Evolutionary conservation across 2,797 vertebrate genomes (phyloP).

Genomic region (Falco berigora): DNA sequence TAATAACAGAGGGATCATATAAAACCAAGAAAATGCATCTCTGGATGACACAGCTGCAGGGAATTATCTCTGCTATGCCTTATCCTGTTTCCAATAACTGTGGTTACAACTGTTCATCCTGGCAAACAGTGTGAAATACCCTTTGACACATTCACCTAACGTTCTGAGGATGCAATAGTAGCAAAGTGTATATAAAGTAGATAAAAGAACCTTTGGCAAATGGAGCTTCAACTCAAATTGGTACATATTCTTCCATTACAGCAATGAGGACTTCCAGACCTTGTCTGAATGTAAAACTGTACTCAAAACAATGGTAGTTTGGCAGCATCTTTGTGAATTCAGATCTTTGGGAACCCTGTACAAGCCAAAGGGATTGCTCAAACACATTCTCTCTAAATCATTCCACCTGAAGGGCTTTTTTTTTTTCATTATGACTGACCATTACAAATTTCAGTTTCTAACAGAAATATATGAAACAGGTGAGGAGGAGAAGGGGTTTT

Average conservation of each 20-base stretch:
- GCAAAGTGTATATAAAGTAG: background rate
- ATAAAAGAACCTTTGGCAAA: background rate
- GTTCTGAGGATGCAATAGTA: background rate
- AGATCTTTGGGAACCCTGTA: background rate
- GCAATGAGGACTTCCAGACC: background rate
- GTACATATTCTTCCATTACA: background rate
- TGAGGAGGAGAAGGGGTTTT: background rate
- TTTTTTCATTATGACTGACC: background rate
- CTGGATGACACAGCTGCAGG: background rate
- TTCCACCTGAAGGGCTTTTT: background rate
- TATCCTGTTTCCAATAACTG: background rate
- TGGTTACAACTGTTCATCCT: background rate
- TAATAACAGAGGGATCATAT: background rate
- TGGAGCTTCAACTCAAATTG: background rate
- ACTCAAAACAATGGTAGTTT: background rate
- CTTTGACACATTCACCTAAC: background rate
- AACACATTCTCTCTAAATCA: background rate
- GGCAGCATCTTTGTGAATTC: background rate
- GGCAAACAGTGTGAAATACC: background rate
- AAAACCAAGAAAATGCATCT: background rate
- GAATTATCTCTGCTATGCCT: background rate
- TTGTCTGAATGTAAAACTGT: background rate
- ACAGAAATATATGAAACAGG: background rate
- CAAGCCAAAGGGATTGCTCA: background rate
- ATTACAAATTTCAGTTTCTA: background rate